phyloP scores from a whole-genome alignment of 2,888 invertebrate species.

The Chrysotoxum bicinctum region DNA sequence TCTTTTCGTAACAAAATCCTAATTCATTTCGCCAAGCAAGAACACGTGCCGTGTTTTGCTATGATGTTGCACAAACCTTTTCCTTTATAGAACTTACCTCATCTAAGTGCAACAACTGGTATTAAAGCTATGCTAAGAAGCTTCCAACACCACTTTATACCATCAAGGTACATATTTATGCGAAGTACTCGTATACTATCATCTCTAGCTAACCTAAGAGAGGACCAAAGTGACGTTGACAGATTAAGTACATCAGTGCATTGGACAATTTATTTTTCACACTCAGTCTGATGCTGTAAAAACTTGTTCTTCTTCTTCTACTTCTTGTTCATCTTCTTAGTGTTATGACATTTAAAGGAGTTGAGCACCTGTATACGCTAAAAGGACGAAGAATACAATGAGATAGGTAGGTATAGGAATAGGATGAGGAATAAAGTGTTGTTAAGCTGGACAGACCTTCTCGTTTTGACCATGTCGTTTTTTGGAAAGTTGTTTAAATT shows the following conservation, averaged over 20 bases:
- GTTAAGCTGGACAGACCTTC: neutral
- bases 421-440: neutral
- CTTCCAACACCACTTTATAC: neutral
- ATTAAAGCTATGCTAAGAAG: constrained; percentile 17
- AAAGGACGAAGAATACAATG: neutral
- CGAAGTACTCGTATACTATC: neutral
- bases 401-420: neutral
- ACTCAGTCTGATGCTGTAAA: constrained; percentile 30
- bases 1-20: constrained; percentile 14
- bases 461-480: neutral
- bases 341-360: constrained; percentile 30
- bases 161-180: neutral
- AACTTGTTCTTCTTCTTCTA: neutral
- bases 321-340: constrained; percentile 4
- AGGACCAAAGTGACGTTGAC: constrained; percentile 44
- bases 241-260: constrained; percentile 53
- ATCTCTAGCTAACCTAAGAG: constrained; percentile 11
- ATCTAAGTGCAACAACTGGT: constrained; percentile 35
- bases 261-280: constrained; percentile 56
- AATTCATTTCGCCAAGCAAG: constrained; percentile 39
- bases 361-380: neutral
- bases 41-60: constrained; percentile 1
- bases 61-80: neutral
- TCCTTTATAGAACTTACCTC: neutral
- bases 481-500: too few relatives aligned